phyloP scores from a whole-genome alignment of 2,888 invertebrate species.

The Brenthis daphne region DNA sequence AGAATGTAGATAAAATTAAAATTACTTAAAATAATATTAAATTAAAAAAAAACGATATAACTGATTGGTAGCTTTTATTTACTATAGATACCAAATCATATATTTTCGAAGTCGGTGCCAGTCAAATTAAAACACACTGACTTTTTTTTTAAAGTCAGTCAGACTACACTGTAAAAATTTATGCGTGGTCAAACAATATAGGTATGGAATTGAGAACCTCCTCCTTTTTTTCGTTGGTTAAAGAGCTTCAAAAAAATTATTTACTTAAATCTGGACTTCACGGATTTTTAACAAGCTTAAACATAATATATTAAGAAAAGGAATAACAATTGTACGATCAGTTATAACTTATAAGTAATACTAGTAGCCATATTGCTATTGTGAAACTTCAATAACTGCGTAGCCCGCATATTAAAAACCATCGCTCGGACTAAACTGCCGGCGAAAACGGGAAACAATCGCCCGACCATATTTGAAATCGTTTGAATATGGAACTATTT shows the following conservation, averaged over 20 bases:
- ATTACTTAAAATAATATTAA: background rate
- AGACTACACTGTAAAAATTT: too few species aligned
- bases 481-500: slow-evolving; percentile 80
- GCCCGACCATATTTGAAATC: slow-evolving; percentile 76
- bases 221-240: too few species aligned
- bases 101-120: too few species aligned
- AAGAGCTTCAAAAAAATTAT: too few species aligned
- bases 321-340: slow-evolving; percentile 49
- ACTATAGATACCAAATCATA: background rate
- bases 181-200: too few species aligned
- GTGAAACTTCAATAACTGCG: slow-evolving; percentile 77
- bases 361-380: slow-evolving; percentile 68
- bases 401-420: slow-evolving; percentile 79
- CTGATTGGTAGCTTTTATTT: background rate
- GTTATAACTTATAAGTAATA: slow-evolving; percentile 45
- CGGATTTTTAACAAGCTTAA: too few species aligned
- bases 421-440: slow-evolving; percentile 60
- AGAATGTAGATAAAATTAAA: slow-evolving; percentile 5
- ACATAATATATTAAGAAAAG: slow-evolving; percentile 32
- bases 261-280: too few species aligned
- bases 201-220: too few species aligned
- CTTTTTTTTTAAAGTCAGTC: too few species aligned
- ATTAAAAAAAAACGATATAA: background rate
- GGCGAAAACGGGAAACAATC: slow-evolving; percentile 81
- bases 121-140: too few species aligned